Evolutionary conservation across 1,140 invertebrate species (phyloP).

Genomic region (Dendrolimus kikuchii): DNA sequence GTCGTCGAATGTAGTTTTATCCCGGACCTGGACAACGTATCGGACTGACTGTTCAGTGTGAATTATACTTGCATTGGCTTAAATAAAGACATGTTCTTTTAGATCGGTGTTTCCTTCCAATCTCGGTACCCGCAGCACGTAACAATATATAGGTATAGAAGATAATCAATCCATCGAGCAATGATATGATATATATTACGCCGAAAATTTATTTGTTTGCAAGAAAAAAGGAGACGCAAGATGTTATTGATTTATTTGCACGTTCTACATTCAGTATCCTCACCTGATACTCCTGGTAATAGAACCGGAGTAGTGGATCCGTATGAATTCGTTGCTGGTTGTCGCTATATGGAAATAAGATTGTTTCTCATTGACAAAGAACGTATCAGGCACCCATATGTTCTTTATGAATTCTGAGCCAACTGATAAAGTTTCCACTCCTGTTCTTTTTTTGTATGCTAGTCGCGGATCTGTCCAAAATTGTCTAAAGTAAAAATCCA

Average conservation of each 20-base stretch:
- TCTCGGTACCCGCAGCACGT: no score
- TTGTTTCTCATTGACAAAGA: constrained; percentile 99
- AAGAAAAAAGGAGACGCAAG: no score
- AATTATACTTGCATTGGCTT: no score
- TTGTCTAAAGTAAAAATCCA: constrained; percentile 99
- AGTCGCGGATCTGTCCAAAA: constrained; percentile 97
- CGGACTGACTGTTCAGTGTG: no score
- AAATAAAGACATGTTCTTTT: no score
- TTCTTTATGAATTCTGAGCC: constrained; percentile 97
- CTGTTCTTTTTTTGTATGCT: constrained; percentile 88
- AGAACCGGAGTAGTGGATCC: constrained; percentile 94
- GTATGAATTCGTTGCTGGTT: constrained; percentile 97
- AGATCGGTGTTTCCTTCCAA: no score
- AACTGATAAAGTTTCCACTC: constrained; percentile 91
- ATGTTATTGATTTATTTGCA: neutral
- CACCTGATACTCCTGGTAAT: constrained; percentile 97
- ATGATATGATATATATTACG: no score
- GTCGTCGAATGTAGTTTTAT: no score
- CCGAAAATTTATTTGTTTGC: no score
- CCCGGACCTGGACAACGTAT: no score
- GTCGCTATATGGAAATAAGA: constrained; percentile 99
- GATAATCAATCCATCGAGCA: no score
- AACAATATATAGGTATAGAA: no score
- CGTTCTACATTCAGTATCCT: constrained; percentile 31
- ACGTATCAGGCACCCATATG: constrained; percentile 98